Evolutionary conservation across 2,888 invertebrate genomes (phyloP).

Genomic region (Ashinkailepas kermadecensis): DNA sequence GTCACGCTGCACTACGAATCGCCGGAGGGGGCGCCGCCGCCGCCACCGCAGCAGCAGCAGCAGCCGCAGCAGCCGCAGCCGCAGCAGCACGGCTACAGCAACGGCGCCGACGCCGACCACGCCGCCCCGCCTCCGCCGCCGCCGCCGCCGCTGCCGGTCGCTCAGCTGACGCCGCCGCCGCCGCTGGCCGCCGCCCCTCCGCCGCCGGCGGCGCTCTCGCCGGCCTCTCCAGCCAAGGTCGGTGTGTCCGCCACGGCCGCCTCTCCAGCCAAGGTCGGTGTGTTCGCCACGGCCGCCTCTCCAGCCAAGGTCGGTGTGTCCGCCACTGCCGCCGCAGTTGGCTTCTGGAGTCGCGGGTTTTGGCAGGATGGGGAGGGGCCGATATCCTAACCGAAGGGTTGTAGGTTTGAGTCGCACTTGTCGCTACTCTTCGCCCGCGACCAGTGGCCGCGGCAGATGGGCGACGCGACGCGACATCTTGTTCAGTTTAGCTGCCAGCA

Average conservation of each 20-base stretch:
- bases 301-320: too few relatives aligned
- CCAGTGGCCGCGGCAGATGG: too few relatives aligned
- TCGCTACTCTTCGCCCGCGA: too few relatives aligned
- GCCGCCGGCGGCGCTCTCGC: background rate
- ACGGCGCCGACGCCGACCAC: background rate
- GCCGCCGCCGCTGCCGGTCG: background rate
- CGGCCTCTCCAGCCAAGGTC: background rate
- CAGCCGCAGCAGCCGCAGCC: background rate
- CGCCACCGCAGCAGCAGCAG: too few relatives aligned
- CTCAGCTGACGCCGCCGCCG: background rate
- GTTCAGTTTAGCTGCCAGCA: too few relatives aligned
- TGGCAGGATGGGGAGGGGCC: too few relatives aligned
- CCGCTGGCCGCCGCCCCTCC: background rate
- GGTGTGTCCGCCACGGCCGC: background rate
- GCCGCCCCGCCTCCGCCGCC: conserved; percentile 62
- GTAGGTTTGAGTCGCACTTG: too few relatives aligned
- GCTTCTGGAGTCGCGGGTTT: too few relatives aligned
- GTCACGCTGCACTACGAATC: conserved; percentile 2
- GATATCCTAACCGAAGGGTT: too few relatives aligned
- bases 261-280: background rate
- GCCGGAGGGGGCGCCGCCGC: background rate
- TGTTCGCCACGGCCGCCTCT: too few relatives aligned
- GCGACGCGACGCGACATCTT: too few relatives aligned
- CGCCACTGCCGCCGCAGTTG: too few relatives aligned
- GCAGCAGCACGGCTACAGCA: background rate